phyloP scores from a whole-genome alignment of 1,140 invertebrate genomes.

The Drosophila murphyi region DNA sequence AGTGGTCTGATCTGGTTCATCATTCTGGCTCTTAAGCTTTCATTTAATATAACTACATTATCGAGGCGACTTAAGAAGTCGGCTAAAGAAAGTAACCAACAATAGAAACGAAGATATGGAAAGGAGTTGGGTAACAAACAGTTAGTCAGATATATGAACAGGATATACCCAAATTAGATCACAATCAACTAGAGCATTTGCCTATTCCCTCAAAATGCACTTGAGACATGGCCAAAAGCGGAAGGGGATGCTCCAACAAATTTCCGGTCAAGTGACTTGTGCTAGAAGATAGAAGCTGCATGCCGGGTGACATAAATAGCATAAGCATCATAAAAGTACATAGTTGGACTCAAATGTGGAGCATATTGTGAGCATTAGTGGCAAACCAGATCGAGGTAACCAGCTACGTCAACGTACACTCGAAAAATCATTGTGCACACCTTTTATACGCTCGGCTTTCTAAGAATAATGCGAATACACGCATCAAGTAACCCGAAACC shows the following conservation, averaged over 20 bases:
- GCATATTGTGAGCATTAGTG: constrained; percentile 14
- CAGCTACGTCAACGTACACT: constrained; percentile 33
- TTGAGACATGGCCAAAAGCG: not conserved
- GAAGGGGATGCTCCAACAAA: constrained; percentile 24
- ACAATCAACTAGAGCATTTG: not conserved
- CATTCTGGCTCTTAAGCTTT: too few relatives aligned
- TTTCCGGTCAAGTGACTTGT: constrained; percentile 36
- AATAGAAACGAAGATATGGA: too few relatives aligned
- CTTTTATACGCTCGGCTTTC: constrained; percentile 81
- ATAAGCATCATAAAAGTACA: constrained; percentile 22
- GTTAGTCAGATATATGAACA: not conserved
- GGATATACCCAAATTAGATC: not conserved
- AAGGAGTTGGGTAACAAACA: too few relatives aligned
- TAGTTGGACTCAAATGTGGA: not conserved
- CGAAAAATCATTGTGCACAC: constrained; percentile 80
- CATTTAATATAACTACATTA: too few relatives aligned
- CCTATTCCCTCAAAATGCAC: not conserved
- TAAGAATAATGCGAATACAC: constrained; percentile 80
- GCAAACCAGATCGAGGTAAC: not conserved
- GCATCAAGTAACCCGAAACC: constrained; percentile 76
- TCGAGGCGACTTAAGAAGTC: too few relatives aligned
- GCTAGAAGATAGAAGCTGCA: constrained; percentile 3
- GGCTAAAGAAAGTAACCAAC: too few relatives aligned
- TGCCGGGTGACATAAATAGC: constrained; percentile 37
- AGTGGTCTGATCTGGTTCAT: too few relatives aligned